Conservation (phyloP, 37 sponge, comb jelly and placozoan species). For the Haliclona indistincta region DNA sequence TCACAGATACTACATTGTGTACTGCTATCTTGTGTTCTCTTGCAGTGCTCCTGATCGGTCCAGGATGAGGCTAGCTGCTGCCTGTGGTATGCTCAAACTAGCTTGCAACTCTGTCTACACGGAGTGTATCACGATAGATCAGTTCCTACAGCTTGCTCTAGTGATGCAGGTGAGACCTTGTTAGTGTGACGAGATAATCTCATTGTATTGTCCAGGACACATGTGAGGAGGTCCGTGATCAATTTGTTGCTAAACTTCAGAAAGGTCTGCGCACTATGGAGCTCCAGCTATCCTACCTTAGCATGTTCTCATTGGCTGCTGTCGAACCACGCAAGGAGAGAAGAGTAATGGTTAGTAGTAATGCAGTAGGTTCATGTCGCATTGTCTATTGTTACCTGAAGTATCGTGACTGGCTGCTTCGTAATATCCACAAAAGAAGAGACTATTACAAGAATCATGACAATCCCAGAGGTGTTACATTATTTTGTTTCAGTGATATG, state of each 20-base stretch:
- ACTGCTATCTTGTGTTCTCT: neutral
- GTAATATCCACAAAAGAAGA: conserved; percentile 56
- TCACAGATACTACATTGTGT: neutral
- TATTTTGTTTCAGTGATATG: neutral
- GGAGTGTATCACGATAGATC: conserved; percentile 33
- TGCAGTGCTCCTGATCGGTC: conserved; percentile 58
- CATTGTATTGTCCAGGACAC: conserved; percentile 56
- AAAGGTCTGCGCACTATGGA: conserved; percentile 45
- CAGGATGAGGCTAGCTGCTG: conserved; percentile 58
- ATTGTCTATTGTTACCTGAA: neutral
- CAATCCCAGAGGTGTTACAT: conserved; percentile 39
- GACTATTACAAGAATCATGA: conserved; percentile 32
- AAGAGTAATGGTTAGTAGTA: conserved; percentile 31
- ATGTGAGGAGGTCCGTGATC: conserved; percentile 71
- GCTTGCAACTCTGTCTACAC: conserved; percentile 15
- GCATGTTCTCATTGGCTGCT: conserved; percentile 65
- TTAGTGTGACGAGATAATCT: neutral
- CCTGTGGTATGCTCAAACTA: conserved; percentile 57
- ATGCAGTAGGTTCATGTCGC: neutral
- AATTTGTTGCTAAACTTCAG: conserved; percentile 65
- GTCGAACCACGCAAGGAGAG: conserved; percentile 52
- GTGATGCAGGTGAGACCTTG: conserved; percentile 32
- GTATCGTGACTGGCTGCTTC: neutral
- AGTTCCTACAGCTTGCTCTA: conserved; percentile 46
- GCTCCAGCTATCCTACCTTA: conserved; percentile 70